Percentiles rank a stretch among this genome's conserved stretches.
phyloP scores from a whole-genome alignment of 2,113 vertebrate species.

The Brachypteracias leptosomus region DNA sequence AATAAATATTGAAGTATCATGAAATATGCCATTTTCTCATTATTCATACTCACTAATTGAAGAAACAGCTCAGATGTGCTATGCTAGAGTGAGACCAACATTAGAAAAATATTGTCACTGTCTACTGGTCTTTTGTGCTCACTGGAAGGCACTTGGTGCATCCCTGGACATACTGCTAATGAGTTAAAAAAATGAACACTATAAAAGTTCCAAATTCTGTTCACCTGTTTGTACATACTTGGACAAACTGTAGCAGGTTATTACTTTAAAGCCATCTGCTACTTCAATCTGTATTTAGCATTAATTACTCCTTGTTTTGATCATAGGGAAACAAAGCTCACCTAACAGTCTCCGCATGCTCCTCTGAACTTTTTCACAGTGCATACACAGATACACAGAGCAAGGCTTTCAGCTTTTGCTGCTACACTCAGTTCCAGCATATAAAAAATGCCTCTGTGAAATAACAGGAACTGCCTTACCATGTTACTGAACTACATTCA shows the following conservation, averaged over 20 bases:
- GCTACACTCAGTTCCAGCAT: background rate
- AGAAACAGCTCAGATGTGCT: background rate
- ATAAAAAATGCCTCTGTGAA: background rate
- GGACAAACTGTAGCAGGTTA: slow-evolving; percentile 36
- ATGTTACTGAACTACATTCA: background rate
- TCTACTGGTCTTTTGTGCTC: background rate
- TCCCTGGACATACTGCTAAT: background rate
- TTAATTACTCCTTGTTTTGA: slow-evolving; percentile 47
- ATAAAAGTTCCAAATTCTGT: background rate
- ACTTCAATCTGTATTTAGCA: slow-evolving; percentile 36
- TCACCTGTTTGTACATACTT: slow-evolving; percentile 27
- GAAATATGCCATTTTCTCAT: background rate
- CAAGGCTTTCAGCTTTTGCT: background rate
- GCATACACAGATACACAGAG: background rate
- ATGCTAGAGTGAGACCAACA: background rate
- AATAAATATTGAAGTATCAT: background rate
- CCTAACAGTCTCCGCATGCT: background rate
- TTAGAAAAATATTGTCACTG: background rate
- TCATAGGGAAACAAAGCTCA: background rate
- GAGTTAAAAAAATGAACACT: rapidly evolving
- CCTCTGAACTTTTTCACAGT: background rate
- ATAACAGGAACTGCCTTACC: slow-evolving; percentile 18
- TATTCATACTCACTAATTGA: background rate
- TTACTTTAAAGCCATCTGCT: slow-evolving; percentile 39
- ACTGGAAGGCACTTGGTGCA: background rate